phyloP scores from a whole-genome alignment of 2,113 vertebrate species.

The Eolophus roseicapilla region DNA sequence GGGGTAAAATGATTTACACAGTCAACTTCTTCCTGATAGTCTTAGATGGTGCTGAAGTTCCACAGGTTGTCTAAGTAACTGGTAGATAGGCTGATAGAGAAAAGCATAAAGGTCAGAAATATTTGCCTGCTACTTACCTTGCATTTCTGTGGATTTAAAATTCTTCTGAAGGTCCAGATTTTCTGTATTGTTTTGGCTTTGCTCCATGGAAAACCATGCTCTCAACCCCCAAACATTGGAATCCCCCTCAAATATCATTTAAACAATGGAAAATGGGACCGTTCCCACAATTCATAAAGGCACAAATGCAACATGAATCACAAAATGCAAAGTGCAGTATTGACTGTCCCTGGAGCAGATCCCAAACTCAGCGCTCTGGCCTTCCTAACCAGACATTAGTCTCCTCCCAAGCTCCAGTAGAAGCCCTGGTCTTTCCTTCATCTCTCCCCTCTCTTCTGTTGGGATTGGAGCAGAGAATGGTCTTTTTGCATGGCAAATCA shows the following conservation, averaged over 20 bases:
- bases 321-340: neutral
- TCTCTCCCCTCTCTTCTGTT: neutral
- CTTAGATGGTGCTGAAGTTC: neutral
- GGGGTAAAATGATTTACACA: neutral
- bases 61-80: neutral
- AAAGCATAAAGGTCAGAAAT: neutral
- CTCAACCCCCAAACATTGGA: neutral
- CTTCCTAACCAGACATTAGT: neutral
- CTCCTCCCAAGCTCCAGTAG: neutral
- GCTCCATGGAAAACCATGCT: neutral
- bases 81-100: neutral
- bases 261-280: neutral
- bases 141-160: neutral
- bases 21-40: neutral
- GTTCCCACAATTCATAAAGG: rapidly evolving
- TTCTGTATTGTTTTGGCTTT: neutral
- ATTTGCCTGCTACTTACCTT: neutral
- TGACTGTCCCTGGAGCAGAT: neutral
- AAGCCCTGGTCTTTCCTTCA: neutral
- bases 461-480: neutral
- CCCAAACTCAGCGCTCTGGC: rapidly evolving
- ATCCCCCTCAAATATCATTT: neutral
- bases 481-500: rapidly evolving
- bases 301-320: neutral
- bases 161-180: neutral